These are phyloP conservation scores for Craterocephalus amniculus DNA, from an alignment of 2,797 vertebrate species.

Conservation along the genomic window DNA sequence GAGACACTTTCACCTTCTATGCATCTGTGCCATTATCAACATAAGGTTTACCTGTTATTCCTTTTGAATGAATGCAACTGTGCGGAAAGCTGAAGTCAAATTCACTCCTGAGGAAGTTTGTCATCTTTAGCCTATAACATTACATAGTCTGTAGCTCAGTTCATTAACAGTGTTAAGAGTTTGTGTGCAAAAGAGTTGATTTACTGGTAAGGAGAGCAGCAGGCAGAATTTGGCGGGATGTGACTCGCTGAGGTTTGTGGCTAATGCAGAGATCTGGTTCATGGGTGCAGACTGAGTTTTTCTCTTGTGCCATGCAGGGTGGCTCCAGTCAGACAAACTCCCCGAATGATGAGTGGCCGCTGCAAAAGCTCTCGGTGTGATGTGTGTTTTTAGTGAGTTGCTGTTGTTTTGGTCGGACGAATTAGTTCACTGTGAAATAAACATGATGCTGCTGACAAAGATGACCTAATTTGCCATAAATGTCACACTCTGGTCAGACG, in stretches of 20 bases:
- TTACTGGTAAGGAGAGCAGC: neutral
- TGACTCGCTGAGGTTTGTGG: conserved; percentile 29
- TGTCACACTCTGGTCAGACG: neutral
- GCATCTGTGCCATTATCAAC: neutral
- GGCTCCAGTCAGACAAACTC: conserved; percentile 15
- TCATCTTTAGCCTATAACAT: neutral
- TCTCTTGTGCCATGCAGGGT: conserved; percentile 10
- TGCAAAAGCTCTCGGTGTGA: conserved; percentile 47
- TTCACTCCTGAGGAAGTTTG: too few species aligned
- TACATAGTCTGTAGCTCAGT: neutral
- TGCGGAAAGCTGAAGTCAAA: too few species aligned
- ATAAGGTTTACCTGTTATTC: neutral
- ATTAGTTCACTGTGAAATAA: conserved; percentile 50
- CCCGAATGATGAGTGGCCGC: conserved; percentile 30
- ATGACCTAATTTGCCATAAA: conserved; percentile 7
- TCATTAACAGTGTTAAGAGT: neutral
- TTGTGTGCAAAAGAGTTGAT: neutral
- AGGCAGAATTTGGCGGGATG: neutral
- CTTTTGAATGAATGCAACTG: too few species aligned
- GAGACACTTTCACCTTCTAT: neutral
- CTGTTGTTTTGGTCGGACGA: conserved; percentile 25
- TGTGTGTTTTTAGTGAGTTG: conserved; percentile 29
- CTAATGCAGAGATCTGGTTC: conserved; percentile 34
- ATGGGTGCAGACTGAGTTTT: conserved; percentile 2
- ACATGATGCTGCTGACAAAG: conserved; percentile 41